Evolutionary conservation across 2,113 vertebrate genomes (phyloP).

Genomic region (Pundamilia nyererei): DNA sequence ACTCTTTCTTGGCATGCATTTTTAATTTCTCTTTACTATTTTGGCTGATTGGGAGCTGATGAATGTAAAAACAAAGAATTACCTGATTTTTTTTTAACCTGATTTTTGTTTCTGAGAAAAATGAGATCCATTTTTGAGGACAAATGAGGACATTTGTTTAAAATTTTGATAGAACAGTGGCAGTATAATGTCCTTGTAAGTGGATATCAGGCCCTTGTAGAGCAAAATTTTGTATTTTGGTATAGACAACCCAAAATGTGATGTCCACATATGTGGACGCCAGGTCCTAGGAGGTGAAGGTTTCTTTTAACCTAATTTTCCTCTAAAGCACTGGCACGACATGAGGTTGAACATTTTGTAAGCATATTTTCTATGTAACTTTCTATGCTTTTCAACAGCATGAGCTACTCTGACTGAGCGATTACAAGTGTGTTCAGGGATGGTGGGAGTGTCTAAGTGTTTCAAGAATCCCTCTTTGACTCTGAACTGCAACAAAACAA

Average conservation of each 20-base stretch:
- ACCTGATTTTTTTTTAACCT: neutral
- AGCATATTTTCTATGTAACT: neutral
- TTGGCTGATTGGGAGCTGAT: neutral
- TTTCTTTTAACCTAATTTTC: neutral
- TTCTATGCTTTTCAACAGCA: neutral
- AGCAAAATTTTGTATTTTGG: fast-evolving
- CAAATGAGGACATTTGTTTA: neutral
- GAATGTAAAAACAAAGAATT: neutral
- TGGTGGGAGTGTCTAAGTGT: neutral
- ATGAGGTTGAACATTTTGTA: neutral
- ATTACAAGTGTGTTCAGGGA: neutral
- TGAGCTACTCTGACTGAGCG: fast-evolving
- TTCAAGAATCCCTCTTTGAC: neutral
- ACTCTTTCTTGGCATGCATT: neutral
- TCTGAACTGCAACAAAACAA: neutral
- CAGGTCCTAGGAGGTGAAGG: neutral
- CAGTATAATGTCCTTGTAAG: neutral
- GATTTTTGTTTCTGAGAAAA: neutral
- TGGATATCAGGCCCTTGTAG: neutral
- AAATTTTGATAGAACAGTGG: neutral
- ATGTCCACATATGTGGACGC: neutral
- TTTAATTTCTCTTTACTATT: neutral
- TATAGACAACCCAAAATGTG: neutral
- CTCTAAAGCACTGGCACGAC: neutral
- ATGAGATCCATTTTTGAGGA: neutral